Base-by-base conservation (phyloP, 2,113 vertebrate genomes). In the Leucoraja erinaceus region DNA sequence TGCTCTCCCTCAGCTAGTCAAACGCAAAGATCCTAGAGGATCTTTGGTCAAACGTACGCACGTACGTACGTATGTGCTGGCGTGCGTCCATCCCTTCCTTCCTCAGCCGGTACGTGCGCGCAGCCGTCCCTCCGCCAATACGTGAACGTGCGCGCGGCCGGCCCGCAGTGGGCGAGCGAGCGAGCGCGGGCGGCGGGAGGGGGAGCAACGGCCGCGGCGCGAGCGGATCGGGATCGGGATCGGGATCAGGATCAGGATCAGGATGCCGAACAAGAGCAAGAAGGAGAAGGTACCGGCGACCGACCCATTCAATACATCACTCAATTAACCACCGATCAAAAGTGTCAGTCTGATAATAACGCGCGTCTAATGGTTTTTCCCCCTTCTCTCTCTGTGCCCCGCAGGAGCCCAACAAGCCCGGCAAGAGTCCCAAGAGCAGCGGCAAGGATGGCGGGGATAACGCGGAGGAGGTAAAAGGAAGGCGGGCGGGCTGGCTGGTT, bases 241-340 rank as follows among this genome's bases (percentile, higher is more conserved):
- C 38, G 38, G 38, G 38, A 47, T 47, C 38, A 3, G 38, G 38
- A 47, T 47, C 38, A 3, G 70, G 38, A 68, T 10, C 33, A 91
- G 70, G 61, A 91, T 91, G 90, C 90, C 90, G 33, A 91, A 91
- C 72, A 91, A 91, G 54, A 72, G 66, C 66, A 91, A 91, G 90
- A 91, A 91, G 20, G 90, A 91, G 20, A 91, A 91, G 90, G 90
- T 91, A 74, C 16, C 70, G 33, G 31, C 38, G 38, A 47, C 38
- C 38, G 38, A 47, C 38, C 38, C 38, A 47, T 47, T 47, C 38
- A 47, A 47, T 47, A 14, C 9, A 68, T 68, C 16, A 68, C 10
- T 68, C 16, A 68, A 68, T 68, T 68, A 68, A 10, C 38, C 38
- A 47, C 38, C 66, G 16, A 12, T 3, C 66, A 68, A 68, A 14